A percentile compares a stretch with the other conserved stretches of the same genome.
Evolutionary conservation across 37 sponge, comb jelly and placozoan genomes (phyloP).

Genomic region (Halisarca cf. caerulea): DNA sequence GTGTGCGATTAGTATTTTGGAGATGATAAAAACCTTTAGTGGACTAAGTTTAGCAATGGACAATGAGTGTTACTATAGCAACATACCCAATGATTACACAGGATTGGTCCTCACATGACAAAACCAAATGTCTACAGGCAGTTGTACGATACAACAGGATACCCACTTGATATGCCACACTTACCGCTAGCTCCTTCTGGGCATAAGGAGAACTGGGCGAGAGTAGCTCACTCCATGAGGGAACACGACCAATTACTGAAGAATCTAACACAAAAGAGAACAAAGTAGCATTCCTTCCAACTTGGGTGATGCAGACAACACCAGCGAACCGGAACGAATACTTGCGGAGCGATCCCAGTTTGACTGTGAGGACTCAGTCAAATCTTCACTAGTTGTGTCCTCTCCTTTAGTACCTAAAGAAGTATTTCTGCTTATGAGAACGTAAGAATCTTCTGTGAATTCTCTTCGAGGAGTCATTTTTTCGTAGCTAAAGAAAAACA

Average conservation of each 20-base stretch:
- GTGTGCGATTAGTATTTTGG: too few relatives aligned
- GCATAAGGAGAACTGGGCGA: slow-evolving; percentile 4
- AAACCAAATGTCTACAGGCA: too few relatives aligned
- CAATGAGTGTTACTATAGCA: too few relatives aligned
- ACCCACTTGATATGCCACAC: too few relatives aligned
- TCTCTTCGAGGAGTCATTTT: background rate
- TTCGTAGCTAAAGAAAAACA: background rate
- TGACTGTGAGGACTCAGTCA: too few relatives aligned
- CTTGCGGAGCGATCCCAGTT: background rate
- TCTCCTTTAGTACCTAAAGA: background rate
- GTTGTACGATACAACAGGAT: too few relatives aligned
- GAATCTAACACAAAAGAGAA: background rate
- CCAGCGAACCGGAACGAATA: background rate
- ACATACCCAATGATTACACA: too few relatives aligned
- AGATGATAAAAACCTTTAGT: too few relatives aligned
- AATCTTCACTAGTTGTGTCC: background rate
- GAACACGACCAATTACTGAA: slow-evolving; percentile 1
- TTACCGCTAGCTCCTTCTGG: slow-evolving; percentile 11
- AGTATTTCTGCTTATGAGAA: background rate
- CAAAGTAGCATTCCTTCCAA: too few relatives aligned
- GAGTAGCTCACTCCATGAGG: background rate
- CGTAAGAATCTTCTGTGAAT: background rate
- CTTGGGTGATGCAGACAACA: background rate
- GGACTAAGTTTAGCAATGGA: too few relatives aligned
- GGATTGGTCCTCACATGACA: too few relatives aligned